Conservation (phyloP, 2,888 invertebrate species). For the Cerastoderma edule region DNA sequence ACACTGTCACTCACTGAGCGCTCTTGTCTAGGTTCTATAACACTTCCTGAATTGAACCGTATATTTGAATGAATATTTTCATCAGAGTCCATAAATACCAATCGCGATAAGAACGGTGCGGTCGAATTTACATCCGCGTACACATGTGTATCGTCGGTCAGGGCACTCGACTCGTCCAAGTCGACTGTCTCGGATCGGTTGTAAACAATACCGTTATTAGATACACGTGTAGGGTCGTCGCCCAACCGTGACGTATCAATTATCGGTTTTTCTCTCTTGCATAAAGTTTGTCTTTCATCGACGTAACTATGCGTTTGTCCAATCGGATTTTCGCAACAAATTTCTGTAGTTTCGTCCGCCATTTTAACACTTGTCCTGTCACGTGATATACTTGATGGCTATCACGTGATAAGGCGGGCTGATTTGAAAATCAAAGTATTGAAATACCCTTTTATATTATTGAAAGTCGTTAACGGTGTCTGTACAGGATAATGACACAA, state of each 20-base stretch:
- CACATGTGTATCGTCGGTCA: constrained; percentile 36
- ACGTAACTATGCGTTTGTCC: constrained; percentile 12
- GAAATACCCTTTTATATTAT: no score
- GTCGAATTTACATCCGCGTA: constrained; percentile 6
- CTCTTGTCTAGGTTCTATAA: constrained; percentile 1
- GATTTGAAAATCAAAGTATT: constrained; percentile 2
- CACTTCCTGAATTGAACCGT: not conserved
- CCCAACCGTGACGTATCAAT: not conserved
- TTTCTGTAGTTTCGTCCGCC: constrained; percentile 28
- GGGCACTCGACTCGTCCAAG: not conserved
- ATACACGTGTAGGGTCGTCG: constrained; percentile 15
- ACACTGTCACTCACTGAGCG: constrained; percentile 30
- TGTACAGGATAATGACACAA: no score
- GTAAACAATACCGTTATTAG: not conserved
- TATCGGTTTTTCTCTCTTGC: constrained; percentile 15
- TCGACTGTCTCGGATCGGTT: not conserved
- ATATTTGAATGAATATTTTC: constrained; percentile 31
- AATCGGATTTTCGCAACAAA: constrained; percentile 24
- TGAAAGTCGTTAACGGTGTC: no score
- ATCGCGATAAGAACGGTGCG: constrained; percentile 27
- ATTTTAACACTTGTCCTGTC: constrained; percentile 19
- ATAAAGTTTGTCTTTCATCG: not conserved
- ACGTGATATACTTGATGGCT: not conserved
- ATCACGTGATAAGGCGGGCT: constrained; percentile 4
- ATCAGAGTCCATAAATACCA: constrained; percentile 48